Percentiles rank a stretch among this genome's conserved stretches.
phyloP scores from a whole-genome alignment of 2,888 invertebrate genomes.

The Aphodius granarius region DNA sequence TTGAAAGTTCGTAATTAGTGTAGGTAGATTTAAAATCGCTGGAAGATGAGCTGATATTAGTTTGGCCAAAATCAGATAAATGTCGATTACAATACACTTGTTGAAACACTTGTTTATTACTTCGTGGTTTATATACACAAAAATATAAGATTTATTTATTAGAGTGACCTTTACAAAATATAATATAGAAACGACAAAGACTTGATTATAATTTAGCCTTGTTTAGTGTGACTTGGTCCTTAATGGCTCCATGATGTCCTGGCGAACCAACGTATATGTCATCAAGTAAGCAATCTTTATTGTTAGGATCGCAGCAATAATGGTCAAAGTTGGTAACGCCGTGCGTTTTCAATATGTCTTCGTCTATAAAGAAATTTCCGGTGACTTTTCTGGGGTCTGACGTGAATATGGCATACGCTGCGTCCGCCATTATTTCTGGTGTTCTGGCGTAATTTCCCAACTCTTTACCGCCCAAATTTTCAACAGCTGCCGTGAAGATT shows the following conservation, averaged over 20 bases:
- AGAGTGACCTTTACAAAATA: no score
- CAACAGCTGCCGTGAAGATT: conserved; percentile 81
- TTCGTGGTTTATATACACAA: no score
- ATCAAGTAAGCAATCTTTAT: conserved; percentile 68
- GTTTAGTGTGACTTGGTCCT: not conserved
- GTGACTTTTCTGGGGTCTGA: conserved; percentile 76
- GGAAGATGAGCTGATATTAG: no score
- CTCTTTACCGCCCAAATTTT: conserved; percentile 76
- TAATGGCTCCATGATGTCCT: not conserved
- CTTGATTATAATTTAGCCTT: not conserved
- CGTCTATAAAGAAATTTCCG: conserved; percentile 93
- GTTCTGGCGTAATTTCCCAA: conserved; percentile 70
- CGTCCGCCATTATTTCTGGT: conserved; percentile 86
- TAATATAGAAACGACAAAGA: no score
- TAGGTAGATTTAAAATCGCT: no score
- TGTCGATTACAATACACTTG: no score
- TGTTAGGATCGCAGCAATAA: conserved; percentile 61
- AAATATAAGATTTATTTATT: no score
- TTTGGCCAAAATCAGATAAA: no score
- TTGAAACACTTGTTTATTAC: no score
- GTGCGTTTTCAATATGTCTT: conserved; percentile 75
- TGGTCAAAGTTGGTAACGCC: conserved; percentile 72
- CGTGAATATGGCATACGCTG: conserved; percentile 80
- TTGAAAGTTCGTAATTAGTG: no score
- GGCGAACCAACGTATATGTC: conserved; percentile 83